Evolutionary conservation across 2,797 vertebrate species (phyloP).

Genomic region (Anas bahamensis): DNA sequence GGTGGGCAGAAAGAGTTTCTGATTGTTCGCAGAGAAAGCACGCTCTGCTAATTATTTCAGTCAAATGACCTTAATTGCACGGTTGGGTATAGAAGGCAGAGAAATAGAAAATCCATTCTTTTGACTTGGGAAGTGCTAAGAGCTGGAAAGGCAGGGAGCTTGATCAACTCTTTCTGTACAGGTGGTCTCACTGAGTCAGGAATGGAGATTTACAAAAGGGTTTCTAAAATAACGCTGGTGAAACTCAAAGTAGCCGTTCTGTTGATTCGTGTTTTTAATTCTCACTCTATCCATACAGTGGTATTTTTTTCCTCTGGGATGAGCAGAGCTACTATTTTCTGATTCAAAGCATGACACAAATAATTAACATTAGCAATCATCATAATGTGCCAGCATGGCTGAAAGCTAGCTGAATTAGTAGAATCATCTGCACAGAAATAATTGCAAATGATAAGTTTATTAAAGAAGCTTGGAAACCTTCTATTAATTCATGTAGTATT

Average conservation of each 20-base stretch:
- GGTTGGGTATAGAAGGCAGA: neutral
- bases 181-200: neutral
- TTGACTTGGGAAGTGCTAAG: neutral
- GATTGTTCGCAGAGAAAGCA: neutral
- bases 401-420: neutral
- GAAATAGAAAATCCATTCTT: neutral
- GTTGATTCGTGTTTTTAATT: neutral
- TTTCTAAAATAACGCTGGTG: neutral
- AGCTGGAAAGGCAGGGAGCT: neutral
- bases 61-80: neutral
- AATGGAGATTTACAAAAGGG: neutral
- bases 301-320: slow-evolving; percentile 9
- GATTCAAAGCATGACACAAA: slow-evolving; percentile 28
- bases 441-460: slow-evolving; percentile 32
- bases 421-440: slow-evolving; percentile 34
- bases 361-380: slow-evolving; percentile 36
- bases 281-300: neutral
- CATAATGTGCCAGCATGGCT: neutral
- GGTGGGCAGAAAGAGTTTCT: neutral
- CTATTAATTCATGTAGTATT: slow-evolving; percentile 44
- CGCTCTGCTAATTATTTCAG: neutral
- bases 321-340: neutral
- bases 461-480: slow-evolving; percentile 19
- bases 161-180: neutral
- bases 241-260: neutral